Evolutionary conservation across 2,888 invertebrate species (phyloP), one percentile per base, ranked within the genome.

Genomic region (Morpho deidamia): DNA sequence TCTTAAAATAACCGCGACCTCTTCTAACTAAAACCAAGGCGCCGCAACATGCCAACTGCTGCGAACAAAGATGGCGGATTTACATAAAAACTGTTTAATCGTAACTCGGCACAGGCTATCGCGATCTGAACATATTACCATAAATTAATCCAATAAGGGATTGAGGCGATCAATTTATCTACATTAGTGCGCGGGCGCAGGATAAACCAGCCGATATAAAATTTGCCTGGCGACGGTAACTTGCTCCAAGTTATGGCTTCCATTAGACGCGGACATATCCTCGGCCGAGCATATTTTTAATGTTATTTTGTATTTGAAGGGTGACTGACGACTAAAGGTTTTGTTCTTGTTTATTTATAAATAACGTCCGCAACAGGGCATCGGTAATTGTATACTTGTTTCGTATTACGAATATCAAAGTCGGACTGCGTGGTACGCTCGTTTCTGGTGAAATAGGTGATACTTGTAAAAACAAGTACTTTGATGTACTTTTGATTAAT

Each of bases 11-110:
- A 14, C 7, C 11, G 23, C 37, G n/a, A 32, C 1, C 42, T 32
- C 53, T 39, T 43, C 1, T 49, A 35, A 43, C 47, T 60, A 53
- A 49, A 12, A 54, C 71, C 69, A 62, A 43, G 46, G 56, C 43
- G 57, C 47, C 44, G 48, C 23, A 65, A 68, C 67, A 74, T 69
- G 74, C 75, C 77, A 60, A 79, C 76, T 71, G 76, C 78, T 74
- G 76, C 71, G 75, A 76, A 78, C 80, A 80, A 83, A 83, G 79
- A 83, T 81, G 80, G 83, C 77, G 78, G 78, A 77, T 76, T 79
- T 74, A 82, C 84, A 85, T 86, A 84, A 86, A 86, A 83, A 85
- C 78, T 76, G 78, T 83, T 83, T 81, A 84, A 82, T 83, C 83
- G 84, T 83, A 83, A 84, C 79, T 81, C 78, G 70, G 72, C 67